A percentile compares a stretch with the other conserved stretches of the same genome.
Evolutionary conservation across 2,888 invertebrate genomes (phyloP).

Genomic region (Atrina japonica): DNA sequence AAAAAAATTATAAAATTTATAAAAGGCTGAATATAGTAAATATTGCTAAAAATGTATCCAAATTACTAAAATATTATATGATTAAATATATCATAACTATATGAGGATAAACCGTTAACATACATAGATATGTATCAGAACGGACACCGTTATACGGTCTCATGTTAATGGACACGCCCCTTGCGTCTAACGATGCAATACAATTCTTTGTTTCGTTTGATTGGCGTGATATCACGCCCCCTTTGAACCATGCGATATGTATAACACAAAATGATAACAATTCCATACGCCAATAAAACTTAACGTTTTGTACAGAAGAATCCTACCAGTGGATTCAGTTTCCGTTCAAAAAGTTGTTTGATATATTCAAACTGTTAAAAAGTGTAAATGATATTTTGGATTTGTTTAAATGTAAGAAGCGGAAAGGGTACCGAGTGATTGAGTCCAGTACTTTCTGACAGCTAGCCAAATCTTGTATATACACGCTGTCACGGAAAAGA

Average conservation of each 20-base stretch:
- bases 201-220: conserved; percentile 6
- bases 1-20: no score
- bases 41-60: no score
- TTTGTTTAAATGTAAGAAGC: conserved; percentile 23
- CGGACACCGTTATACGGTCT: no score
- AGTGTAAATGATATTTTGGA: conserved; percentile 24
- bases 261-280: conserved; percentile 23
- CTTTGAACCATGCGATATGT: conserved; percentile 10
- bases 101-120: no score
- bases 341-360: conserved; percentile 20
- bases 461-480: conserved; percentile 19
- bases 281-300: conserved; percentile 4
- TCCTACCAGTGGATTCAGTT: conserved; percentile 19
- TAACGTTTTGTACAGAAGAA: conserved; percentile 16
- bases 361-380: conserved; percentile 15
- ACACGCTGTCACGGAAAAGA: conserved; percentile 13
- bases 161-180: no score
- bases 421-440: conserved; percentile 14
- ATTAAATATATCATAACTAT: no score
- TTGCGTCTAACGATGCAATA: neutral
- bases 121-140: no score
- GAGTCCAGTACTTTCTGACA: conserved; percentile 4
- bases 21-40: no score
- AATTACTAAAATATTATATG: no score
- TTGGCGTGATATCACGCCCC: conserved; percentile 21